These are phyloP conservation scores for Bradypodion ventrale DNA, from an alignment of 2,797 vertebrate genomes.

Conservation along the genomic window DNA sequence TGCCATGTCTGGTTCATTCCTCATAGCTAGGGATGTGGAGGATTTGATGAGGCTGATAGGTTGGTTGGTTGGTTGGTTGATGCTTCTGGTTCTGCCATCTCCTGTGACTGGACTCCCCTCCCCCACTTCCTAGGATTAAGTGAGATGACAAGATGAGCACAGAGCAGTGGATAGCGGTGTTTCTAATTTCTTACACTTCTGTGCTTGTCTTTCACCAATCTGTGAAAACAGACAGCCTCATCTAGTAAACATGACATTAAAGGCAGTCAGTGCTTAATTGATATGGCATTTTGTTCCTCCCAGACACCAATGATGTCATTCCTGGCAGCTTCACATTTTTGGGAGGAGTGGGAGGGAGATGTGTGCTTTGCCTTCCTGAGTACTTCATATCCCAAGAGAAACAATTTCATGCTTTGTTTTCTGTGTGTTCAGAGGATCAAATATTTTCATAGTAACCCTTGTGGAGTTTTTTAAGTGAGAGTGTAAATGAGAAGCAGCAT, in stretches of 20 bases:
- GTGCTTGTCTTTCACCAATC: slow-evolving; percentile 20
- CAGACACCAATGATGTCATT: slow-evolving; percentile 20
- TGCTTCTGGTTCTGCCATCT: not conserved
- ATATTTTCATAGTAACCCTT: slow-evolving; percentile 18
- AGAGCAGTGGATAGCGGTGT: not conserved
- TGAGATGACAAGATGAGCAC: not conserved
- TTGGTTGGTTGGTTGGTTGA: not conserved
- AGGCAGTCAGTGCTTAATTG: slow-evolving; percentile 29
- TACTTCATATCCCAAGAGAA: slow-evolving; percentile 13
- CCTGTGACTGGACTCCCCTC: not conserved
- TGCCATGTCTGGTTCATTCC: not conserved
- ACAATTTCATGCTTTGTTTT: slow-evolving; percentile 24
- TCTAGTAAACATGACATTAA: slow-evolving; percentile 34
- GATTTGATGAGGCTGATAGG: not conserved
- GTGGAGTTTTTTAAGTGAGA: not conserved
- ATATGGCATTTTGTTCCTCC: slow-evolving; percentile 31
- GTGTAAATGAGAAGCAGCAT: not conserved
- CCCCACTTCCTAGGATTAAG: not conserved
- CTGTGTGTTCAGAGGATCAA: slow-evolving; percentile 24
- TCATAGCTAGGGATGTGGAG: not conserved
- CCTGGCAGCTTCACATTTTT: not conserved
- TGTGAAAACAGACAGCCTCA: slow-evolving; percentile 32
- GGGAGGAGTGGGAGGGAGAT: not conserved
- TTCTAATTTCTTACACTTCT: slow-evolving; percentile 10
- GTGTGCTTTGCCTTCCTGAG: slow-evolving; percentile 17